Evolutionary conservation across 2,888 invertebrate genomes (phyloP), one percentile per base, ranked within the genome.

Genomic region (Hoplodrina blanda): DNA sequence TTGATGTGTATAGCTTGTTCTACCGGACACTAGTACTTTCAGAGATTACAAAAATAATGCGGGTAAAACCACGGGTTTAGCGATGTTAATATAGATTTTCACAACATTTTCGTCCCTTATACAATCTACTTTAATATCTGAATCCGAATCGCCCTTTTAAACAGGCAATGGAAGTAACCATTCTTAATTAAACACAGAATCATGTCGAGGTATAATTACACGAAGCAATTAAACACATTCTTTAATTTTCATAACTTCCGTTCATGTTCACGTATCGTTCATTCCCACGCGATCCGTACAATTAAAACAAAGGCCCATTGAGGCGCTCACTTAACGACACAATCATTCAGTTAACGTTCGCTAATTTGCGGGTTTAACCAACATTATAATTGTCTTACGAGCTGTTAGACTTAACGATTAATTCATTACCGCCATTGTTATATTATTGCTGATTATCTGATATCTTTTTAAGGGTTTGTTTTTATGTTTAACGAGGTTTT

Each of bases 291-390:
- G 56, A 76, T 46, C 52, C 53, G 63, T 75, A 81, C 80, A 83
- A 80, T 85, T 82, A 84, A 82, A 84, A 85, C 85, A 85, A 85
- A 83, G 75, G 78, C 71, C 79, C 75, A 82, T 87, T 84, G 81
- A 78, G 76, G 73, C 75, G 81, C 73, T 66, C 75, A 73, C 69
- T 81, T 87, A 91, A 90, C 88, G 90, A 88, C 82, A 80, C 86
- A 86, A 88, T 89, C 89, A 88, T 89, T 88, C 81, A 83, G 86
- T 86, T 87, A 91, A 91, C 85, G 88, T 86, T 81, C 84, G 84
- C 89, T 91, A 91, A 92, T 92, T 91, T 86, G 82, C 82, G 73
- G 78, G 87, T 88, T 90, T 90, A 91, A 92, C 90, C 87, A 87
- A 87, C 87, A 85, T 88, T 89, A 89, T 90, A 89, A 91, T 91